Conservation (phyloP, 2,888 invertebrate genomes). For the Ichneumoninae sp. region DNA sequence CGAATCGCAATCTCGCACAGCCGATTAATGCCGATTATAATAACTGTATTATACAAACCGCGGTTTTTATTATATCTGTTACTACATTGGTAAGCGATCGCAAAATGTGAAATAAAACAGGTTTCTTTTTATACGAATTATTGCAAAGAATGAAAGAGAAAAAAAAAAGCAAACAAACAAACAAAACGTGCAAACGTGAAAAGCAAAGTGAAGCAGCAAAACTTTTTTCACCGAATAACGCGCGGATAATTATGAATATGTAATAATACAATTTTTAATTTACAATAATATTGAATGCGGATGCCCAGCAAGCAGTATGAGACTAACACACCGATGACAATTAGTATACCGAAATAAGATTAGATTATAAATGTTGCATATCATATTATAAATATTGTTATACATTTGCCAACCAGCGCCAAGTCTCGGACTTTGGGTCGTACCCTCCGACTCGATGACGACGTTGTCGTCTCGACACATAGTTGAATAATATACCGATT, state of each 20-base stretch:
- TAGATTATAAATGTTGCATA: slow-evolving; percentile 84
- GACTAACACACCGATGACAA: slow-evolving; percentile 74
- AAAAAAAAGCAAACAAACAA: slow-evolving; percentile 20
- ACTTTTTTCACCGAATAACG: slow-evolving; percentile 70
- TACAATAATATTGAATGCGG: slow-evolving; percentile 74
- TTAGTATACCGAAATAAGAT: slow-evolving; percentile 82
- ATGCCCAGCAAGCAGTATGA: slow-evolving; percentile 82
- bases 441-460: slow-evolving; percentile 51
- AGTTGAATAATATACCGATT: slow-evolving; percentile 40
- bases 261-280: slow-evolving; percentile 36
- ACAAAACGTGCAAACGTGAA: slow-evolving; percentile 43
- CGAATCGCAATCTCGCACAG: slow-evolving; percentile 63
- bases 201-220: slow-evolving; percentile 47
- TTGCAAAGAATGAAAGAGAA: slow-evolving; percentile 17
- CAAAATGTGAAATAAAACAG: slow-evolving; percentile 59
- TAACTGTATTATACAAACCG: slow-evolving; percentile 75
- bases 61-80: slow-evolving; percentile 80
- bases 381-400: slow-evolving; percentile 84
- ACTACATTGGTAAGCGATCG: slow-evolving; percentile 80
- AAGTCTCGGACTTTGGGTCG: slow-evolving; percentile 75
- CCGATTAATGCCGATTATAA: slow-evolving; percentile 70
- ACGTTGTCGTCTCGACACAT: slow-evolving; percentile 48
- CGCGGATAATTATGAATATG: slow-evolving; percentile 2
- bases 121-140: slow-evolving; percentile 68
- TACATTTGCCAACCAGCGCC: slow-evolving; percentile 80